A percentile compares a stretch with the other conserved stretches of the same genome.
phyloP scores from a whole-genome alignment of 2,113 vertebrate genomes.

The Gobio gobio region DNA sequence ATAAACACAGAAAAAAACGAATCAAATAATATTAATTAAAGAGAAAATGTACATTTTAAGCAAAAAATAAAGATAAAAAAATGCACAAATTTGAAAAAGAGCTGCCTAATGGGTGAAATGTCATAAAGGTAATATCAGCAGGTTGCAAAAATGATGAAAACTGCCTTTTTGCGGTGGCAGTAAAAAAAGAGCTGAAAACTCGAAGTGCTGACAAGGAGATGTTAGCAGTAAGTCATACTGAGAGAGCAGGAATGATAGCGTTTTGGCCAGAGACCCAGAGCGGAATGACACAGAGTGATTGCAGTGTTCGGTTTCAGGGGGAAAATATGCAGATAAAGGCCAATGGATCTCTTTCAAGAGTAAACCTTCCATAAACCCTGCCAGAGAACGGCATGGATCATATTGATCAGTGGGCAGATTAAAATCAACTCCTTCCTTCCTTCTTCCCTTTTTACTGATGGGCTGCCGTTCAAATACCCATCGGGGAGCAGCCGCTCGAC shows the following conservation, averaged over 20 bases:
- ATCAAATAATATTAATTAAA: neutral
- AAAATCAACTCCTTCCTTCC: conserved; percentile 26
- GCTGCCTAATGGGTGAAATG: neutral
- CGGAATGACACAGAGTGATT: conserved; percentile 45
- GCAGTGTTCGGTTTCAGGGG: conserved; percentile 35
- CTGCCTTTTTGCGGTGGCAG: neutral
- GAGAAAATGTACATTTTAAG: neutral
- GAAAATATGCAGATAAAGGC: conserved; percentile 36
- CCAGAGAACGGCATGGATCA: conserved; percentile 41
- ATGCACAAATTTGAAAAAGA: neutral
- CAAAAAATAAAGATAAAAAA: neutral
- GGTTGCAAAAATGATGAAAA: conserved; percentile 23
- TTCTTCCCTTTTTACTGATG: conserved; percentile 38
- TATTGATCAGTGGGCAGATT: conserved; percentile 45
- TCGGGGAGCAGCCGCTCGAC: conserved; percentile 43
- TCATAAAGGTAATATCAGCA: neutral
- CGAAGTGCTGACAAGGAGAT: conserved; percentile 4
- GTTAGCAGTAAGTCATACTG: conserved; percentile 8
- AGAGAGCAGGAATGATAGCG: conserved; percentile 19
- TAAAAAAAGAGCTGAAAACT: conserved; percentile 5
- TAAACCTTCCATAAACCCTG: conserved; percentile 46
- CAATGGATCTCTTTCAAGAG: conserved; percentile 21
- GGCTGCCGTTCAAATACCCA: conserved; percentile 38
- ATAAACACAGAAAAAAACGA: neutral
- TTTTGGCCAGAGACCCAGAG: conserved; percentile 4